Base-by-base conservation (phyloP, 1,140 invertebrate species). In the Caenorhabditis remanei region DNA sequence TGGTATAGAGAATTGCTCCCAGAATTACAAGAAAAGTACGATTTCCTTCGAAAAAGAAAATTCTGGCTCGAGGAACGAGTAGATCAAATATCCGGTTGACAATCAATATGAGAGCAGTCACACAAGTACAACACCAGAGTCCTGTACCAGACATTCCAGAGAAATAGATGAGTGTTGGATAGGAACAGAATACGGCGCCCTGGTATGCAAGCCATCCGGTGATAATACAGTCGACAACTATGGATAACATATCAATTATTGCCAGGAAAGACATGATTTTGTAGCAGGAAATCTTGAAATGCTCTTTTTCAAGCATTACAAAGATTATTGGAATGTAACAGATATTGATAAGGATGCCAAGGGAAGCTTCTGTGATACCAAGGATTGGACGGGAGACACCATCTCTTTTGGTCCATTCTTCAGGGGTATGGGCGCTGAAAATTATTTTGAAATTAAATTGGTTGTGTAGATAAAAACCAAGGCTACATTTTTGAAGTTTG, bases 171-270 rank as follows among this genome's bases (percentile, higher is more conserved):
- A 61, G 4, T 0, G 50, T 63, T 8, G 55, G 58, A 46, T 84
- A 48, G 16, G 83, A 43, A 24, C 83, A 84, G 41, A 41, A 84
- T 1, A 84, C 83, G 16, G 56, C 83, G 21, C 83, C 83, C 6
- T 84, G 24, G 58, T 63, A 65, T 1, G 58, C 32, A 16, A 84
- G 83, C 5, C 9, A 41, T 6, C 83, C 83, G 43, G 83, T 84
- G 4, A 84, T 19, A 14, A 84, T 50, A 50, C 21, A 61, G 58
- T 63, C 63, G 58, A 84, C 55, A 14, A 32, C 11, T 21, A 84
- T 56, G 24, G 3, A 24, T 9, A 43, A 16, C 9, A 84, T 24
- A 41, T 84, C 83, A 4, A 65, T 32, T 13, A 63, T 43, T 1
- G 41, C n/a, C 6, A 61, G 55, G 41, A 84, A 65, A 11, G 11